Conservation (phyloP, 2,113 vertebrate species). For the Bombycilla garrulus region DNA sequence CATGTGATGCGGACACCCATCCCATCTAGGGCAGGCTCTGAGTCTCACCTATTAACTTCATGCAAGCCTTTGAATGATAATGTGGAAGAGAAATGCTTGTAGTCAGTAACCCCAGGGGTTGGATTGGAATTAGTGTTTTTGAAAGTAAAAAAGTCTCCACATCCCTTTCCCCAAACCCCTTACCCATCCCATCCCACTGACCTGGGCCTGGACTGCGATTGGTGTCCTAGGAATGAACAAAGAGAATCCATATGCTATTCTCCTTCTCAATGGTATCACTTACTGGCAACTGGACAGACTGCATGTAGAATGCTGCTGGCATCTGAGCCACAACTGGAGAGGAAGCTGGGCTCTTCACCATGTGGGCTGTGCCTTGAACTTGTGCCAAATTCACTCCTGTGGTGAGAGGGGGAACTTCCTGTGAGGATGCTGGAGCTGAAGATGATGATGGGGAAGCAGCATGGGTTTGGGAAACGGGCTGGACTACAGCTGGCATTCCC, state of each 20-base stretch:
- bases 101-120: neutral
- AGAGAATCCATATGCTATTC: conserved; percentile 36
- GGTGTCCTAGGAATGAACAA: conserved; percentile 49
- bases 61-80: neutral
- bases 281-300: conserved; percentile 78
- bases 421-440: conserved; percentile 57
- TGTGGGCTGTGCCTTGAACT: conserved; percentile 74
- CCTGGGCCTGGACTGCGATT: conserved; percentile 8
- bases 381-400: conserved; percentile 74
- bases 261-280: conserved; percentile 53
- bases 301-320: conserved; percentile 78
- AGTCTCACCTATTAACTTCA: neutral
- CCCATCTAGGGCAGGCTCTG: neutral
- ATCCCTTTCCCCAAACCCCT: conserved; percentile 9
- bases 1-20: neutral
- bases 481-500: conserved; percentile 74
- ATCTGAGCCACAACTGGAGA: conserved; percentile 75
- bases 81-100: neutral
- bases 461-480: conserved; percentile 65
- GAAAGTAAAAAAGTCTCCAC: neutral
- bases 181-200: conserved; percentile 38
- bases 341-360: conserved; percentile 72
- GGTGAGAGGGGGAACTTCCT: conserved; percentile 66
- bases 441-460: conserved; percentile 69
- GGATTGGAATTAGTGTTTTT: neutral